Conservation (phyloP, 1,140 invertebrate species). For the Araneus ventricosus region DNA sequence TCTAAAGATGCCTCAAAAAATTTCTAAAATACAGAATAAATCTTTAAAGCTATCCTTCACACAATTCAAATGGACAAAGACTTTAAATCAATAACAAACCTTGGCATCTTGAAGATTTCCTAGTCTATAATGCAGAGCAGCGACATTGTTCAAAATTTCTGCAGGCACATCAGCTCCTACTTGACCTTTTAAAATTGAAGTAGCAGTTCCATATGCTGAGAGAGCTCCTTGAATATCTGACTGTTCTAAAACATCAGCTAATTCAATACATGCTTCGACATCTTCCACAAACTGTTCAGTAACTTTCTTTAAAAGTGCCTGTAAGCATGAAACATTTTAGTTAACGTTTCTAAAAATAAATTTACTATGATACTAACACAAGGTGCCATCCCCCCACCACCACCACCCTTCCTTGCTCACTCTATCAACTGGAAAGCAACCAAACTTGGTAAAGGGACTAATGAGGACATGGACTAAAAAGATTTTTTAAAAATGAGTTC, state of each 20-base stretch:
- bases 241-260: slow-evolving; percentile 98
- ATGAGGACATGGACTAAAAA: no score
- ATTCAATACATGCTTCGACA: slow-evolving; percentile 99
- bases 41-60: background rate
- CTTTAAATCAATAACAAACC: background rate
- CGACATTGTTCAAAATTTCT: slow-evolving; percentile 99
- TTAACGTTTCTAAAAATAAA: no score
- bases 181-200: slow-evolving; percentile 94
- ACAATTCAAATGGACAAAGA: background rate
- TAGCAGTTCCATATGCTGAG: slow-evolving; percentile 95
- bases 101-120: slow-evolving; percentile 91
- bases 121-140: slow-evolving; percentile 93
- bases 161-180: slow-evolving; percentile 97
- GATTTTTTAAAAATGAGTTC: no score
- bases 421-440: no score
- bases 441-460: no score
- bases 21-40: slow-evolving; percentile 79
- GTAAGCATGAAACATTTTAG: slow-evolving; percentile 2
- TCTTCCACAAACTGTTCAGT: slow-evolving; percentile 99
- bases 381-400: no score
- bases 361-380: no score
- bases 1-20: slow-evolving; percentile 92
- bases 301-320: slow-evolving; percentile 83
- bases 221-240: slow-evolving; percentile 92
- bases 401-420: no score